Percentiles rank a stretch among this genome's conserved stretches.
Evolutionary conservation across 2,888 invertebrate species (phyloP).

Genomic region (Abrostola tripartita): DNA sequence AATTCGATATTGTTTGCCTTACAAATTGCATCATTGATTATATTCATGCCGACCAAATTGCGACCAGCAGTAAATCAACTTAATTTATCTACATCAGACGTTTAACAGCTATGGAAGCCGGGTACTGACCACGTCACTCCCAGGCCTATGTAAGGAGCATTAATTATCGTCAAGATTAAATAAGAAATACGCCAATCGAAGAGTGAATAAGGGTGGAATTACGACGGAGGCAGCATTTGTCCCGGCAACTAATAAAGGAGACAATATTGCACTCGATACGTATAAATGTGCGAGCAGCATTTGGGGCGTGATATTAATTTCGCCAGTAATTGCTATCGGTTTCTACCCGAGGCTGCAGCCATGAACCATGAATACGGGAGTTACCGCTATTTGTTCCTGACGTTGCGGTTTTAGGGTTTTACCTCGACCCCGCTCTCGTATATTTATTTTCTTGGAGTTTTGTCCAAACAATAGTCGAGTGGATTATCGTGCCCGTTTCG

Average conservation of each 20-base stretch:
- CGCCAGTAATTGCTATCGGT: conserved; percentile 88
- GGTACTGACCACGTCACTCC: conserved; percentile 59
- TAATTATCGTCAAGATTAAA: conserved; percentile 85
- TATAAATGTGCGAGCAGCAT: conserved; percentile 87
- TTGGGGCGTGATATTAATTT: conserved; percentile 88
- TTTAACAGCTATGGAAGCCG: conserved; percentile 26
- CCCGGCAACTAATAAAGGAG: conserved; percentile 87
- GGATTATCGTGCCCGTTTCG: conserved; percentile 76
- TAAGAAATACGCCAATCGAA: conserved; percentile 82
- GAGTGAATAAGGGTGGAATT: conserved; percentile 81
- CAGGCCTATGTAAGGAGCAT: conserved; percentile 71
- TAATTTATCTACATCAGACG: conserved; percentile 43
- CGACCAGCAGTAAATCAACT: conserved; percentile 49
- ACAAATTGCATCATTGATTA: conserved; percentile 63
- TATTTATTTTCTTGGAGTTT: conserved; percentile 87
- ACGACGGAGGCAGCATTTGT: conserved; percentile 83
- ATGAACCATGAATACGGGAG: conserved; percentile 87
- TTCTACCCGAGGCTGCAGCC: conserved; percentile 85
- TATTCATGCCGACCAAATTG: conserved; percentile 51
- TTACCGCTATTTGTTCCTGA: conserved; percentile 88
- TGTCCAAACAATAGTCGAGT: conserved; percentile 78
- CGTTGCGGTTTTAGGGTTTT: conserved; percentile 86
- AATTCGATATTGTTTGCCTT: conserved; percentile 62
- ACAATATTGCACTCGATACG: conserved; percentile 88
- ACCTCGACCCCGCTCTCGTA: conserved; percentile 75